Evolutionary conservation across 2,797 vertebrate species (phyloP), one percentile per base, ranked within the genome.

Genomic region (Heliangelus exortis): DNA sequence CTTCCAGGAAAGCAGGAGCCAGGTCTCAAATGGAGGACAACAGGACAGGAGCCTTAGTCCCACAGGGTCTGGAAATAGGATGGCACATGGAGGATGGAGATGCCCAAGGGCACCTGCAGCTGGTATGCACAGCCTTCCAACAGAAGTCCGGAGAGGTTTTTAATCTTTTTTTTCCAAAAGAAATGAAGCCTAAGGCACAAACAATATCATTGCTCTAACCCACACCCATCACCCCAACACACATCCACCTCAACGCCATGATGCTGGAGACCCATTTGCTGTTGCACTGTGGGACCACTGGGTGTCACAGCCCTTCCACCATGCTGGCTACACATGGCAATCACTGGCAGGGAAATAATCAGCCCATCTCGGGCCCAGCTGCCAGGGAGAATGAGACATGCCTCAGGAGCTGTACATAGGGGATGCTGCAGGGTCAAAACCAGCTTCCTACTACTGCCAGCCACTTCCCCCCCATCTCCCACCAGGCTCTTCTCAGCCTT

Each of bases 281-380:
- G 61, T 91, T 95, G 75, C 31, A 0, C 45, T 67, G 55, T 2
- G 7, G 81, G 41, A 75, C 93, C 96, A 87, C 92, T 80, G 68
- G 92, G 48, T 94, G 95, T 94, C 94, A 93, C 90, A 97, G 94
- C 61, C 68, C 39, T 90, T 58, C 62, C 78, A 61, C 31, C 26
- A 33, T 0, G 8, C 54, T 36, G 47, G 43, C 47, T 87, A 55
- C 7, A 4, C 9, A 4, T 54, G 72, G 12, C 43, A 36, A 12
- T 8, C 19, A 9, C 10, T 29, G 13, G 7, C 39, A 41, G 29
- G 3, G 47, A 84, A 87, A 90, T 34, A 79, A 78, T 25, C 25
- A 21, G 53, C 6, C 26, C 28, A 15, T 21, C 54, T 62, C 69
- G 12, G 51, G 10, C 50, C 69, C 51, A 62, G 29, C 21, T 87